Conservation (phyloP, 1,140 invertebrate species). For the Drosophila parabipectinata region DNA sequence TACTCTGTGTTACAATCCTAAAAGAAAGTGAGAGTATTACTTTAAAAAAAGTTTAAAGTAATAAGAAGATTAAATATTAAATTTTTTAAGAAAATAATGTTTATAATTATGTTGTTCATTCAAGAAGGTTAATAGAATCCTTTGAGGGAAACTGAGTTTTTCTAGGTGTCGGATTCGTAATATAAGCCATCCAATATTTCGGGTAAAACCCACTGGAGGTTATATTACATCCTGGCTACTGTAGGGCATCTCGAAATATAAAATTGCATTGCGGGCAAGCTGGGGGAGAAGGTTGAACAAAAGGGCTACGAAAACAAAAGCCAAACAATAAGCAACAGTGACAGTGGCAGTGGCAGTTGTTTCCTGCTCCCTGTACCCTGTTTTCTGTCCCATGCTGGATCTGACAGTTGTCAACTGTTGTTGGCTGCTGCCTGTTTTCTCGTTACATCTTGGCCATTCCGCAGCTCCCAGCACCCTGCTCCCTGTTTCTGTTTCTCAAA, state of each 20-base stretch:
- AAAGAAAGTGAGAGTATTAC: no score
- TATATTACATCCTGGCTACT: neutral
- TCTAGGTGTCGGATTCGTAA: neutral
- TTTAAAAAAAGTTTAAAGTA: no score
- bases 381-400: conserved; percentile 42
- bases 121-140: neutral
- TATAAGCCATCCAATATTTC: neutral
- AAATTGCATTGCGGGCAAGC: conserved; percentile 24
- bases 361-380: conserved; percentile 23
- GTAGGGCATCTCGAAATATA: conserved; percentile 28
- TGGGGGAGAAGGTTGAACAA: conserved; percentile 8
- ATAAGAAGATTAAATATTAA: no score
- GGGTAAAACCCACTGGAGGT: neutral
- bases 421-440: conserved; percentile 60
- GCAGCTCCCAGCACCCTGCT: neutral
- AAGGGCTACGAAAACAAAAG: conserved; percentile 60
- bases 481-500: conserved; percentile 34
- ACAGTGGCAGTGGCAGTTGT: conserved; percentile 71
- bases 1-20: conserved; percentile 5
- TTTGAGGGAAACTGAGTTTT: neutral
- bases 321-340: conserved; percentile 76
- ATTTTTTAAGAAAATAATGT: neutral
- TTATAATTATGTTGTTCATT: neutral
- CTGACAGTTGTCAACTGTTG: conserved; percentile 80
- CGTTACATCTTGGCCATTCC: conserved; percentile 32